Evolutionary conservation across 2,797 vertebrate genomes (phyloP), one percentile per base, ranked within the genome.

Genomic region (Rhincodon typus): DNA sequence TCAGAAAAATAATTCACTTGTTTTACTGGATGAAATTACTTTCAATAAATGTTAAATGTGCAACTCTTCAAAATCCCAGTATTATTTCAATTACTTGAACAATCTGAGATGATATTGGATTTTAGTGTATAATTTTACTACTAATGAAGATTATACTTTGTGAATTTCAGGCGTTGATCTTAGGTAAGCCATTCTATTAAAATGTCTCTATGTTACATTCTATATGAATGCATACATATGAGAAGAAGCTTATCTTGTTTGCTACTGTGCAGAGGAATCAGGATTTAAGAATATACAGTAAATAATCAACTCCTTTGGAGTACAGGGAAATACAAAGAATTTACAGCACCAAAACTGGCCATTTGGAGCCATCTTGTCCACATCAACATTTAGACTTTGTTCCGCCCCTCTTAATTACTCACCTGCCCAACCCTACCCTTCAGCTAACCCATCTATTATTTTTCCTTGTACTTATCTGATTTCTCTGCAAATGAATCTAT

Each of bases 1-100:
- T 70, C 67, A 34, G 94, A 95, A 95, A 95, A 95, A 17, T 95
- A 21, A 50, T 95, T 53, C 25, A 74, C 30, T 95, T 95, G 30
- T n/a, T n/a, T 53, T 50, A 95, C 5, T 17, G 53, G 34, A 15
- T 62, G 12, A 62, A 23, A 34, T 91, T 91, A 17, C 46, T 57
- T 27, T 95, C 53, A 77, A 95, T 50, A 94, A 46, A 77, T 57
- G 70, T n/a, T 53, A 53, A 53, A 74, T 72, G 19, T 50, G 21
- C 27, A 94, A 30, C 23, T 27, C 38, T 94, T 30, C 46, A 21
- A 57, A 53, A 77, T 95, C 53, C 42, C 46, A 53, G 46, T 53
- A 30, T 2, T 53, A 53, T 74, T 53, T 95, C 42, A 50, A 21
- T 50, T 95, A 50, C 62, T n/a, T 50, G 50, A 95, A 94, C 6